Conservation (phyloP, 2,888 invertebrate genomes). For the Trissoscelio sp. region DNA sequence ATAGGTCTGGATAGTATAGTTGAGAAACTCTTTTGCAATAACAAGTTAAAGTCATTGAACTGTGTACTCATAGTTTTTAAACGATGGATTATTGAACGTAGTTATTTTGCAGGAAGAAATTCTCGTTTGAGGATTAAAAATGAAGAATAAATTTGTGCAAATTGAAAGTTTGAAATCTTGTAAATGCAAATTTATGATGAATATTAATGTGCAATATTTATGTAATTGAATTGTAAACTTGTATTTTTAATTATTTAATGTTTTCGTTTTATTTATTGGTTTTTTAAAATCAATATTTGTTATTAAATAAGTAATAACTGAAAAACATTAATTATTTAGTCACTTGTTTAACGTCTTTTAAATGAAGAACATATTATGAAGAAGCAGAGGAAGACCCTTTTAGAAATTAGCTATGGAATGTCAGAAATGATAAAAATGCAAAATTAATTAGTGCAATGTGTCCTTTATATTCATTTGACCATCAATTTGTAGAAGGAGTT, state of each 20-base stretch:
- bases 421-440: conserved; percentile 14
- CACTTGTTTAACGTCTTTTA: too few relatives aligned
- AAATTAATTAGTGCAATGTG: conserved; percentile 23
- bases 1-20: not conserved
- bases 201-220: not conserved
- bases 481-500: conserved; percentile 19
- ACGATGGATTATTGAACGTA: not conserved
- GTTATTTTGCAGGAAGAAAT: not conserved
- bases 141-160: not conserved
- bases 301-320: too few relatives aligned
- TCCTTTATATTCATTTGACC: conserved; percentile 25
- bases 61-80: not conserved
- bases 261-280: not conserved
- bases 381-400: too few relatives aligned
- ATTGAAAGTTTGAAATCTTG: conserved; percentile 3
- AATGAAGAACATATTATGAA: too few relatives aligned
- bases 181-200: conserved; percentile 5
- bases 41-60: not conserved
- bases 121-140: conserved; percentile 13
- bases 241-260: conserved; percentile 1
- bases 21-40: not conserved
- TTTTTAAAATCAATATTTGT: too few relatives aligned
- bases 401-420: conserved; percentile 7
- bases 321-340: too few relatives aligned
- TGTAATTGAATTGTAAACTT: not conserved